Percentiles rank a stretch among this genome's conserved stretches.
Evolutionary conservation across 1,140 invertebrate genomes (phyloP).

Genomic region (Tetramorium alpestre): DNA sequence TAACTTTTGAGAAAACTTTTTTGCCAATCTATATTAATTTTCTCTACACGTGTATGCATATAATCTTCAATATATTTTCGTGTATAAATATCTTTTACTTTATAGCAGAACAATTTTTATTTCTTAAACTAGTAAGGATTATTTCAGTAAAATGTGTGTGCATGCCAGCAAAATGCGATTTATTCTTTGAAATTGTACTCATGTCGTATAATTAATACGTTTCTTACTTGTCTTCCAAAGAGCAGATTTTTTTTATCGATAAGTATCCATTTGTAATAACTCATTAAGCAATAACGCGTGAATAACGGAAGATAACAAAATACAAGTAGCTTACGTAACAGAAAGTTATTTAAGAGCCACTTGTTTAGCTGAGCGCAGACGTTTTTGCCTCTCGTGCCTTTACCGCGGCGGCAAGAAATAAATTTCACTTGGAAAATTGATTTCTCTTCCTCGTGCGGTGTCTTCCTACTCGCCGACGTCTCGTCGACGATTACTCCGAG

Average conservation of each 20-base stretch:
- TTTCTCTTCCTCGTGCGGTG: slow-evolving; percentile 38
- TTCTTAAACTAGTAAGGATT: background rate
- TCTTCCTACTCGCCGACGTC: slow-evolving; percentile 35
- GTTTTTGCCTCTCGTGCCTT: background rate
- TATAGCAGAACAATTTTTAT: background rate
- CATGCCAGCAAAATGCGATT: background rate
- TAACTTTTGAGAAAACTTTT: background rate
- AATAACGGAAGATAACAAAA: slow-evolving; percentile 1
- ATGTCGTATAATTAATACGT: background rate
- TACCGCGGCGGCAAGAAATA: slow-evolving; percentile 2
- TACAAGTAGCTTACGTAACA: slow-evolving; percentile 1
- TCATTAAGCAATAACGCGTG: background rate
- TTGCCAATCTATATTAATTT: background rate
- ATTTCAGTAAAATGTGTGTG: background rate
- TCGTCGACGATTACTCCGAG: background rate
- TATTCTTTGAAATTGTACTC: background rate
- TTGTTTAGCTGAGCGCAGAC: slow-evolving; percentile 17
- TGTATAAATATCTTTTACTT: background rate
- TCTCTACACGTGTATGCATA: background rate
- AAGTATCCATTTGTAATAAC: background rate
- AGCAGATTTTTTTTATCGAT: background rate
- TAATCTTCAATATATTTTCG: background rate
- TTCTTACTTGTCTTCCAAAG: background rate
- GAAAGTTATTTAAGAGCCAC: slow-evolving; percentile 39
- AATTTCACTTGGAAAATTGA: slow-evolving; percentile 53